Conservation (phyloP, 1,140 invertebrate species). For the Drosophila nebulosa region DNA sequence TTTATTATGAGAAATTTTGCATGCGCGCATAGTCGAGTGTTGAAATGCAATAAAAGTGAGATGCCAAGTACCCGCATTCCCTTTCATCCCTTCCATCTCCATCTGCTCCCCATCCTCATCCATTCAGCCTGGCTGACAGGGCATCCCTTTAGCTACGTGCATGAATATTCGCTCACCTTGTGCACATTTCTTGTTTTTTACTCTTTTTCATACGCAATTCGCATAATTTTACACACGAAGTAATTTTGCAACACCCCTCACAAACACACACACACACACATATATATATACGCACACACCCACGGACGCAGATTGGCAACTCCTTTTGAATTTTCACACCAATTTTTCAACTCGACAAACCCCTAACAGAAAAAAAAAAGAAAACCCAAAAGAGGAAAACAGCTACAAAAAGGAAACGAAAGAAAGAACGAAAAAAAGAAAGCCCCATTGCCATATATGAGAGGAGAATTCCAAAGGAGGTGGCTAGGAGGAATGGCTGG, state of each 20-base stretch:
- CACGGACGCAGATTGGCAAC: conserved; percentile 58
- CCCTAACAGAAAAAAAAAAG: conserved; percentile 41
- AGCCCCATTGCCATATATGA: conserved; percentile 27
- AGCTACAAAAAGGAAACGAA: conserved; percentile 33
- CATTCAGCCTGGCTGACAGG: not conserved
- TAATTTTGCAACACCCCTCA: conserved; percentile 70
- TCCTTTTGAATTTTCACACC: conserved; percentile 80
- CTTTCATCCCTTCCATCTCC: conserved; percentile 8
- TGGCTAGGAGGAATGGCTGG: not conserved
- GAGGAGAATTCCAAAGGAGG: conserved; percentile 23
- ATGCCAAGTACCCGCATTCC: conserved; percentile 49
- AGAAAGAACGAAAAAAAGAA: conserved; percentile 23
- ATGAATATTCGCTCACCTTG: conserved; percentile 73
- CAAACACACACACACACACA: conserved; percentile 18
- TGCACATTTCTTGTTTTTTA: conserved; percentile 27
- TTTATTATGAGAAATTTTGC: conserved; percentile 79
- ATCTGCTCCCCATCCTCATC: not conserved
- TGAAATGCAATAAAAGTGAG: conserved; percentile 79
- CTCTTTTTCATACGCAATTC: conserved; percentile 60
- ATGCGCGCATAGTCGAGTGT: conserved; percentile 72
- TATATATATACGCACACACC: conserved; percentile 7
- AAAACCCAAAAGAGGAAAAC: conserved; percentile 18
- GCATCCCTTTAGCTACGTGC: conserved; percentile 32
- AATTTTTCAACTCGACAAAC: conserved; percentile 80
- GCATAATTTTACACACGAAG: conserved; percentile 79